Evolutionary conservation across 2,888 invertebrate genomes (phyloP), one percentile per base, ranked within the genome.

Genomic region (Fissipunctia ypsillon): DNA sequence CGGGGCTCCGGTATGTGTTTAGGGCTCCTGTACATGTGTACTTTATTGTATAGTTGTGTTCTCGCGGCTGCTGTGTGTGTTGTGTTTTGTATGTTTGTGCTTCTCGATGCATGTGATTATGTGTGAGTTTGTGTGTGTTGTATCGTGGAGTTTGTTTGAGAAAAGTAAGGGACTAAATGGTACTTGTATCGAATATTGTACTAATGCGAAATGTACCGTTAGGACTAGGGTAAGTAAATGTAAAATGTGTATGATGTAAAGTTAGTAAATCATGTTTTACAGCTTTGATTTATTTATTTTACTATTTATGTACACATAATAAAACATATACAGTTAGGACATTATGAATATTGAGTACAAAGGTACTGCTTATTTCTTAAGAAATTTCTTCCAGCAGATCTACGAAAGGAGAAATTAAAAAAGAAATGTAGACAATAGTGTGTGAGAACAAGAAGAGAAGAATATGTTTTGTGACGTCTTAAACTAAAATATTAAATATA

Each of bases 21-120:
- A 50, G 77, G 75, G 66, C 25, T 52, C n/a, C 60, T 35, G 69
- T 60, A 70, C 60, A 52, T 75, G 63, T 78, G 78, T 78, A 69
- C 69, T 57, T 54, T 72, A 35, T 56, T 68, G 38, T 71, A 56
- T 65, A 65, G 52, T 59, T 76, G 67, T 74, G 79, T 69, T 63
- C 31, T 70, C 59, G 65, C 22, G 54, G n/a, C 7, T 54, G 14
- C 6, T 61, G 50, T 80, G 22, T 77, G 43, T 63, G 59, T 66
- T 69, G 45, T 73, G 43, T 71, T 52, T 61, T 68, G 54, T 79
- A 54, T 65, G 60, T 56, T 65, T 69, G 61, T 25, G 31, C 50
- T 57, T 54, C 28, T 48, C 67, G 52, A 61, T 68, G 67, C 56
- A 60, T 31, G 67, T 41, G 56, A 80, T 64, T 65, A 60, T 52